Evolutionary conservation across 2,113 vertebrate genomes (phyloP).

Genomic region (Scomber scombrus): DNA sequence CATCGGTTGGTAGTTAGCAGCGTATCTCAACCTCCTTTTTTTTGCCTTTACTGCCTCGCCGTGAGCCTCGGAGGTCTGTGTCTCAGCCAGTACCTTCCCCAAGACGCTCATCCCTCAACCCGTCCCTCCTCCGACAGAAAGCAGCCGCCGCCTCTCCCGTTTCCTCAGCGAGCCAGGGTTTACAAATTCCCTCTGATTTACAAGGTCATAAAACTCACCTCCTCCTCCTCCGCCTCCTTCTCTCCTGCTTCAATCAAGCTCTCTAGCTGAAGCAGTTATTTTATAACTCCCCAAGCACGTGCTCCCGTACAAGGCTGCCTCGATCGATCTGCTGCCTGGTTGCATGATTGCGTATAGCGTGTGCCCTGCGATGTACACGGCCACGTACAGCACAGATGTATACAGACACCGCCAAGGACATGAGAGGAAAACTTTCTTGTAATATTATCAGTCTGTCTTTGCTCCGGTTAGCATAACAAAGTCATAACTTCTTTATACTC

Average conservation of each 20-base stretch:
- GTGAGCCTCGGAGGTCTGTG: not conserved
- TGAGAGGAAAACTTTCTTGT: not conserved
- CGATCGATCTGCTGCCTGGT: constrained; percentile 47
- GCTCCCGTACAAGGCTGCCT: constrained; percentile 30
- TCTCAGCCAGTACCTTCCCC: constrained; percentile 4
- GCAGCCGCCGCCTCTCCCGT: constrained; percentile 46
- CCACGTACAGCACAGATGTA: not conserved
- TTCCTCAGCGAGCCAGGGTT: constrained; percentile 61
- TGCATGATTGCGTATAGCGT: constrained; percentile 23
- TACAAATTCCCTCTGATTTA: constrained; percentile 79
- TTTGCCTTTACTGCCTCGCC: not conserved
- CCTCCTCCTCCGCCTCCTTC: constrained; percentile 29
- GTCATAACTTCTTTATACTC: not conserved
- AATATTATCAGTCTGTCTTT: constrained; percentile 3
- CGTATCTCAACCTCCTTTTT: no score
- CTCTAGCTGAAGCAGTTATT: constrained; percentile 61
- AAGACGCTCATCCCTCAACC: constrained; percentile 34
- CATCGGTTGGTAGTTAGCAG: no score
- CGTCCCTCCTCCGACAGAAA: constrained; percentile 19
- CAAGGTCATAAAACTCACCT: constrained; percentile 71
- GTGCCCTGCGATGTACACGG: not conserved
- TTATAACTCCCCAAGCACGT: constrained; percentile 48
- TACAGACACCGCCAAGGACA: not conserved
- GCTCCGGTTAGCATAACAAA: not conserved
- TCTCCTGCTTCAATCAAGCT: constrained; percentile 60